These are phyloP conservation scores for Dione juno DNA, from an alignment of 2,888 invertebrate genomes.

Conservation along the genomic window DNA sequence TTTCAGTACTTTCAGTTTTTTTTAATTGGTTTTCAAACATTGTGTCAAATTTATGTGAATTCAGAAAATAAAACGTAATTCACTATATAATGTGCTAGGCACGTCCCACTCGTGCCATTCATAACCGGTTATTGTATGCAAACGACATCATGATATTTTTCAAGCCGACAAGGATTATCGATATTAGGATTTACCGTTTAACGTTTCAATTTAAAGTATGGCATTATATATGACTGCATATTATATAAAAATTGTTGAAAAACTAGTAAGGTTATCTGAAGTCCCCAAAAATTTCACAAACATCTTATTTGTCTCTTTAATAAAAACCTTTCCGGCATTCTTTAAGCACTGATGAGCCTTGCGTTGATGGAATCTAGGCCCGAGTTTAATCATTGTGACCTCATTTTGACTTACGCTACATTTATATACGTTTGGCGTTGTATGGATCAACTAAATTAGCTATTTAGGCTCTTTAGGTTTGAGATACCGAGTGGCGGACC, in stretches of 20 bases:
- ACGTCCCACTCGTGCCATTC: constrained; percentile 60
- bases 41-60: too few relatives aligned
- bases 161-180: constrained; percentile 48
- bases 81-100: constrained; percentile 50
- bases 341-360: constrained; percentile 24
- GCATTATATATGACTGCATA: neutral
- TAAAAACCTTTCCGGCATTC: constrained; percentile 13
- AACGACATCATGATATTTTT: constrained; percentile 70
- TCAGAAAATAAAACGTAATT: constrained; percentile 59
- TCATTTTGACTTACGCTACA: constrained; percentile 18
- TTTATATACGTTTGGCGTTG: constrained; percentile 1
- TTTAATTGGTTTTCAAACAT: too few relatives aligned
- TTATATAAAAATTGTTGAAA: neutral
- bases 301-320: too few relatives aligned
- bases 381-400: constrained; percentile 69
- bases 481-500: too few relatives aligned
- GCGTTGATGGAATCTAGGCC: constrained; percentile 57
- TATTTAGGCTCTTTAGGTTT: constrained; percentile 2
- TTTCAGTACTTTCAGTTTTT: too few relatives aligned
- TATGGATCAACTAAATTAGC: constrained; percentile 3
- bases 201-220: constrained; percentile 38
- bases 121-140: constrained; percentile 79
- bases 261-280: too few relatives aligned
- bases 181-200: constrained; percentile 53
- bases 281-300: too few relatives aligned